phyloP scores from a whole-genome alignment of 2,797 vertebrate genomes.

The Brachyrhaphis roseni region DNA sequence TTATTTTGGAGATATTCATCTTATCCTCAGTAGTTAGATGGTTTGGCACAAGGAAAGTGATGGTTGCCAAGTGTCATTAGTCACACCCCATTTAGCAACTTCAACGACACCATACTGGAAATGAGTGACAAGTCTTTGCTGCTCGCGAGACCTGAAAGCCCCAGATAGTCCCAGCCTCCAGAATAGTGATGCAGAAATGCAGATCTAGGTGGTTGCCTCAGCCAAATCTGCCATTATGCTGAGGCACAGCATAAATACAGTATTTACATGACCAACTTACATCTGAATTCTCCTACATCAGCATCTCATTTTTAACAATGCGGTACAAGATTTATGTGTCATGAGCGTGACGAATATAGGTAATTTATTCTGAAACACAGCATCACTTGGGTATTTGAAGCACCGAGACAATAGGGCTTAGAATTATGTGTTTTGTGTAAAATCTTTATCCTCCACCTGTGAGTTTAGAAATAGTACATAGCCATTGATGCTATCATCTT shows the following conservation, averaged over 20 bases:
- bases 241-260: slow-evolving; percentile 6
- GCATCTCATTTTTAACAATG: not conserved
- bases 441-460: slow-evolving; percentile 18
- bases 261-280: not conserved
- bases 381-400: not conserved
- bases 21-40: not conserved
- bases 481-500: not conserved
- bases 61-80: slow-evolving; percentile 5
- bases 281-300: not conserved
- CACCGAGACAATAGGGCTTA: slow-evolving; percentile 1
- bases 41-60: not conserved
- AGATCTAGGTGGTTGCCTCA: slow-evolving; percentile 14
- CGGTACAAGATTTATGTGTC: not conserved
- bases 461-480: slow-evolving; percentile 31
- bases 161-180: not conserved
- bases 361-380: not conserved
- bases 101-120: slow-evolving; percentile 8
- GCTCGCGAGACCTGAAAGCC: slow-evolving; percentile 20
- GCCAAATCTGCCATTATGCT: not conserved
- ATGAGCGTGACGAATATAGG: not conserved
- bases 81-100: slow-evolving; percentile 13
- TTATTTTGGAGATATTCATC: not conserved
- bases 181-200: slow-evolving; percentile 36
- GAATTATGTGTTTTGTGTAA: slow-evolving; percentile 9
- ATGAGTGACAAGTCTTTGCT: slow-evolving; percentile 19